phyloP scores from a whole-genome alignment of 2,888 invertebrate genomes.

The Carpatolechia fugitivella region DNA sequence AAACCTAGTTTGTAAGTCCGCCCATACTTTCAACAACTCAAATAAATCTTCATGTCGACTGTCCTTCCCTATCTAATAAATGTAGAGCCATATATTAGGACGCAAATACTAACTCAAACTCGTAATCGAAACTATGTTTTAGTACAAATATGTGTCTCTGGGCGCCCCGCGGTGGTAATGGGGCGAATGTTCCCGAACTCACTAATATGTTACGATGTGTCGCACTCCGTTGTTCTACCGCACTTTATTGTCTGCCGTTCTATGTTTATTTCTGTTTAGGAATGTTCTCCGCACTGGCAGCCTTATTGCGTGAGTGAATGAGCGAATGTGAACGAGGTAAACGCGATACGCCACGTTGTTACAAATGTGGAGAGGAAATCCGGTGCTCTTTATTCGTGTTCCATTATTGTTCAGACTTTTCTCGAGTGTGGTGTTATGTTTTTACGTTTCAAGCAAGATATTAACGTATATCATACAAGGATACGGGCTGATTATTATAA shows the following conservation, averaged over 20 bases:
- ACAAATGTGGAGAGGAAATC: not conserved
- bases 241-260: conserved; percentile 18
- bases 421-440: not conserved
- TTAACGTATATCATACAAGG: too few relatives aligned
- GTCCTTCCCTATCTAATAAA: not conserved
- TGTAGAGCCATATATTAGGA: not conserved
- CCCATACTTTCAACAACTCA: too few relatives aligned
- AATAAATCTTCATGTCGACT: too few relatives aligned
- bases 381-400: not conserved
- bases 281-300: conserved; percentile 10
- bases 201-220: conserved; percentile 29
- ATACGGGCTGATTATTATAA: too few relatives aligned
- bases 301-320: conserved; percentile 3
- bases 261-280: conserved; percentile 15
- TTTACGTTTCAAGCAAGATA: too few relatives aligned
- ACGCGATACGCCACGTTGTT: not conserved
- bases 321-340: not conserved
- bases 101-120: conserved; percentile 9
- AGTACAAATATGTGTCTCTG: conserved; percentile 24
- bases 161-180: conserved; percentile 25
- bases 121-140: conserved; percentile 11
- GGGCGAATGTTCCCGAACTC: conserved; percentile 32
- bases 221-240: conserved; percentile 7
- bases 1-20: too few relatives aligned
- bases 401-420: not conserved